These are phyloP conservation scores for Calameuta pallipes DNA, from an alignment of 2,888 invertebrate species.

Conservation along the genomic window DNA sequence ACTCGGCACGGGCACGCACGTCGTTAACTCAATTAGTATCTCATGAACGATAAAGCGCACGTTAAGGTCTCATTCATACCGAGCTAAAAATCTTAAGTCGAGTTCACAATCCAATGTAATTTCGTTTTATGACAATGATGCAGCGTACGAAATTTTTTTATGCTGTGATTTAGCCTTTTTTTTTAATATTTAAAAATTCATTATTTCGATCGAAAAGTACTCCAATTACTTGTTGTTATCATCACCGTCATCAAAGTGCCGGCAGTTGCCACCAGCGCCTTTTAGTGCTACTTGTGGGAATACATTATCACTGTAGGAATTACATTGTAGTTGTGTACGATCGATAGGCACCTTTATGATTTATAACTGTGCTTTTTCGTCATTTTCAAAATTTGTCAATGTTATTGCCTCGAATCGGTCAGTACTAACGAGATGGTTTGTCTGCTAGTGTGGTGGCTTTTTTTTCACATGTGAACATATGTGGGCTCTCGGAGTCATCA, in stretches of 20 bases:
- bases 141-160: too few relatives aligned
- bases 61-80: constrained; percentile 44
- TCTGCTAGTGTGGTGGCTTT: not conserved
- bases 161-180: too few relatives aligned
- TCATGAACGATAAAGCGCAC: constrained; percentile 43
- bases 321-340: not conserved
- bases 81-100: constrained; percentile 35
- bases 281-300: too few relatives aligned
- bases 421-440: not conserved
- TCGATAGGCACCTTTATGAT: not conserved
- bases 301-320: not conserved
- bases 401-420: constrained; percentile 9
- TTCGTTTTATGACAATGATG: not conserved
- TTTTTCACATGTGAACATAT: not conserved
- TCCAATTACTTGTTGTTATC: not conserved
- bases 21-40: constrained; percentile 49
- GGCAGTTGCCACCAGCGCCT: not conserved
- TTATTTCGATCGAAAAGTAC: not conserved
- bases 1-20: constrained; percentile 23
- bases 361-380: not conserved
- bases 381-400: constrained; percentile 13
- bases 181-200: too few relatives aligned
- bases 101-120: not conserved
- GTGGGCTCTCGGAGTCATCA: not conserved
- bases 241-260: too few relatives aligned